Base-by-base conservation (phyloP, 2,113 vertebrate genomes). In the Neotoma lepida region DNA sequence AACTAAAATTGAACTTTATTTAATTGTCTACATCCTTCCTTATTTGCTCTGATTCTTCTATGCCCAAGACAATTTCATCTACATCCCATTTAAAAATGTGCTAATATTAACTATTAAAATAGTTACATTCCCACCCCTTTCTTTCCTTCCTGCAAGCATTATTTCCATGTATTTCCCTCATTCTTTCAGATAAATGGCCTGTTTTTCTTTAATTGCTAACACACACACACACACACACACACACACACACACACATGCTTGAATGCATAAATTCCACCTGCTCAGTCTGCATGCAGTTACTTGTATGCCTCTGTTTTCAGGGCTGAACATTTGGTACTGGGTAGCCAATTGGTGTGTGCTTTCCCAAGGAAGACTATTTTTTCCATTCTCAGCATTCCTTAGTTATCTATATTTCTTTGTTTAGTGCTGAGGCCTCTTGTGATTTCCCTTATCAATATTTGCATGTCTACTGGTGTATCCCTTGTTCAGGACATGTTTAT, bases 51-150 rank as follows among this genome's bases (percentile, higher is more conserved):
- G 12, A 58, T 66, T 84, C 68, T 33, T 77, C 30, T 4, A 41
- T 78, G 61, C 80, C 22, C 88, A 24, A 70, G 49, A 4, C 3
- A 41, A 1, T 7, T 2, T 44, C 0, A 51, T 77, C 70, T 26
- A 46, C 0, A 24, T 44, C 6, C 2, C 9, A 56, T n/a, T 76
- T 61, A 20, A 95, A 80, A 13, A 15, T 30, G 44, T 22, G 17
- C 1, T 66, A 30, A 22, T 86, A 33, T 3, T 3, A 46, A 1
- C 41, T 66, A 4, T 22, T 20, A 81, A 58, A 58, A 81, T 58
- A 58, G 6, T 39, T 58, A 15, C 3, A 41, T 15, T 15, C 22
- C 14, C 22, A 3, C 1, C 3, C 2, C n/a, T 56, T 39, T 0
- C 51, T 61, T 33, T 82, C 3, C 13, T 61, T 26, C 24, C 3